Conservation (phyloP, 2,113 vertebrate species). For the Thymallus thymallus region DNA sequence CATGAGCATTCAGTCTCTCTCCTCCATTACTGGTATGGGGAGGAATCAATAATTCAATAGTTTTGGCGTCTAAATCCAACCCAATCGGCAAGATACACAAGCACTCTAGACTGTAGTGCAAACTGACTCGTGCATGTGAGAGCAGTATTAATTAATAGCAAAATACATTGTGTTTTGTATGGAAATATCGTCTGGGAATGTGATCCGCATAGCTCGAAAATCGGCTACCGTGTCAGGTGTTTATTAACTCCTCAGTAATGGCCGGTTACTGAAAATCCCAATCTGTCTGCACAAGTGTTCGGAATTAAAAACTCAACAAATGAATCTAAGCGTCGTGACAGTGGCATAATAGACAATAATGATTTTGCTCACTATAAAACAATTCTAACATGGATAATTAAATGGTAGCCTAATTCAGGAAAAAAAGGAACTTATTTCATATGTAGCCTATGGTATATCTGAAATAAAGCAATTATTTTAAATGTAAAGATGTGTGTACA, state of each 20-base stretch:
- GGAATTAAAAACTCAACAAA: neutral
- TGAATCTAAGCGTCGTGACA: neutral
- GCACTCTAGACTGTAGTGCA: constrained; percentile 54
- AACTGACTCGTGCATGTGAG: no score
- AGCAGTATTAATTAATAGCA: constrained; percentile 76
- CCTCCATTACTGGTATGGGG: constrained; percentile 69
- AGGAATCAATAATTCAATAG: constrained; percentile 78
- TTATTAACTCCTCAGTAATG: constrained; percentile 70
- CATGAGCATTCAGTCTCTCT: constrained; percentile 67
- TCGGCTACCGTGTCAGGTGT: constrained; percentile 64
- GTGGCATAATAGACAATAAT: no score
- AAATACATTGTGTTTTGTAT: constrained; percentile 69
- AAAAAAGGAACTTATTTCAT: no score
- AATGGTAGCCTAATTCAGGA: no score
- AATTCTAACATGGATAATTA: no score
- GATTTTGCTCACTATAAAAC: no score
- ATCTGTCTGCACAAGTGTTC: no score
- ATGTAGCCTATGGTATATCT: no score
- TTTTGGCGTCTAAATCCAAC: constrained; percentile 73
- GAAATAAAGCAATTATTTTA: no score
- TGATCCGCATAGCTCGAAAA: constrained; percentile 59
- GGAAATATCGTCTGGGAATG: constrained; percentile 68
- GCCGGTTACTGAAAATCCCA: constrained; percentile 43
- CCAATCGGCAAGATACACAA: constrained; percentile 60
- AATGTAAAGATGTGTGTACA: no score